A percentile compares a stretch with the other conserved stretches of the same genome.
Evolutionary conservation across 2,797 vertebrate species (phyloP).

Genomic region (Hemibagrus guttatus): DNA sequence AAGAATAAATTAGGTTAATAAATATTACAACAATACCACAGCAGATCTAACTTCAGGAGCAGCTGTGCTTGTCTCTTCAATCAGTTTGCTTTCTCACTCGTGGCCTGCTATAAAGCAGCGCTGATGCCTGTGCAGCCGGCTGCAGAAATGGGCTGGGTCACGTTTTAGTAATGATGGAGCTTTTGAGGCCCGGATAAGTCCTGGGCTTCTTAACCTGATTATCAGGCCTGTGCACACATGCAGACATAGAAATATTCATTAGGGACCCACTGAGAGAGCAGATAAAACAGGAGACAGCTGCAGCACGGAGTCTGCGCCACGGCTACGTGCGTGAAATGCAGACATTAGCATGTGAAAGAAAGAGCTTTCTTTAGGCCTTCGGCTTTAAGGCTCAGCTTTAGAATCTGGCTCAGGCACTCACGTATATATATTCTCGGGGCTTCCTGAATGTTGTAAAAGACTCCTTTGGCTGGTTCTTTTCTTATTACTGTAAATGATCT

Average conservation of each 20-base stretch:
- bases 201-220: constrained; percentile 75
- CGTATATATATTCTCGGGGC: constrained; percentile 27
- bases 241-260: constrained; percentile 79
- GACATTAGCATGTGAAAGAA: constrained; percentile 79
- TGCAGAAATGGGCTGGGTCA: constrained; percentile 52
- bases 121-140: constrained; percentile 41
- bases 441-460: constrained; percentile 44
- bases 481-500: constrained; percentile 56
- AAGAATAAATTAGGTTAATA: constrained; percentile 31
- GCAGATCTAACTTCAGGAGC: constrained; percentile 44
- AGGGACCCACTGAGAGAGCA: constrained; percentile 75
- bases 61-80: constrained; percentile 43
- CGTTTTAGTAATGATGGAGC: constrained; percentile 53
- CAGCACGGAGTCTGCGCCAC: constrained; percentile 70
- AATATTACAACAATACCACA: constrained; percentile 43
- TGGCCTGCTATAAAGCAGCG: constrained; percentile 33
- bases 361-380: constrained; percentile 67
- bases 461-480: constrained; percentile 42
- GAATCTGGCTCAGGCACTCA: constrained; percentile 45
- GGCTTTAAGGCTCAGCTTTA: constrained; percentile 63
- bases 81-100: constrained; percentile 28
- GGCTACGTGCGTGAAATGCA: constrained; percentile 66
- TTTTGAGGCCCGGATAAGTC: constrained; percentile 59
- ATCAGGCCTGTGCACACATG: constrained; percentile 79
- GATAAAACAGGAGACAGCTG: constrained; percentile 79